Evolutionary conservation across 1,140 invertebrate species (phyloP).

Genomic region (Lordiphosa stackelbergi): DNA sequence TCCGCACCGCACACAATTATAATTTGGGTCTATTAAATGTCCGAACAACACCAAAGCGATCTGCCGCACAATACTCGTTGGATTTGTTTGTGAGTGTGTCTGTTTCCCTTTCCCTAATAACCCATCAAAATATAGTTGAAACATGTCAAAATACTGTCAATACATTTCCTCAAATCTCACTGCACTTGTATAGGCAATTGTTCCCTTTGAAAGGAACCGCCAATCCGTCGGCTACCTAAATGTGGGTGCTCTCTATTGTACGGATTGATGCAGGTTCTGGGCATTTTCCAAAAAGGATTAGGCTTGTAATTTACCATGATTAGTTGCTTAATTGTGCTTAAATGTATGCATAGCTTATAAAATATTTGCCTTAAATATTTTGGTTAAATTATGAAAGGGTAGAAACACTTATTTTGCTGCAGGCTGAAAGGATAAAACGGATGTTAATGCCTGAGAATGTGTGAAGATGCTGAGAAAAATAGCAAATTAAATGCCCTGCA

Average conservation of each 20-base stretch:
- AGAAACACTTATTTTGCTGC: slow-evolving; percentile 4
- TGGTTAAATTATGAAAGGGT: slow-evolving; percentile 65
- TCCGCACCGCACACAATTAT: too few species aligned
- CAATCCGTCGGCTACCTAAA: slow-evolving; percentile 42
- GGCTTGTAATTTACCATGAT: slow-evolving; percentile 53
- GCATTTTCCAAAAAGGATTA: slow-evolving; percentile 47
- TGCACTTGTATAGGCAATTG: slow-evolving; percentile 61
- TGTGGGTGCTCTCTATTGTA: too few species aligned
- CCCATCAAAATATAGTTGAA: slow-evolving; percentile 48
- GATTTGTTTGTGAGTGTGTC: slow-evolving; percentile 18
- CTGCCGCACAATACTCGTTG: background rate
- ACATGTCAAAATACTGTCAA: slow-evolving; percentile 67
- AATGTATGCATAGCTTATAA: slow-evolving; percentile 64
- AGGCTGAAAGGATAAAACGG: too few species aligned
- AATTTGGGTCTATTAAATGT: too few species aligned
- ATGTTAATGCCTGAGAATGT: too few species aligned
- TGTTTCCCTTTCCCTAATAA: slow-evolving; percentile 21
- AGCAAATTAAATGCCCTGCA: too few species aligned
- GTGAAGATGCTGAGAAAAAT: too few species aligned
- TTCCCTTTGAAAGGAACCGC: slow-evolving; percentile 55
- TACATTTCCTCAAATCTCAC: slow-evolving; percentile 27
- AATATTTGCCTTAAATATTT: slow-evolving; percentile 72
- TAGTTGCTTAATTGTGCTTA: slow-evolving; percentile 68
- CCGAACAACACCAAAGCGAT: slow-evolving; percentile 1
- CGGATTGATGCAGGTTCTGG: slow-evolving; percentile 4